Base-by-base conservation (phyloP, 2,888 invertebrate species). In the Venustoraphidia nigricollis region DNA sequence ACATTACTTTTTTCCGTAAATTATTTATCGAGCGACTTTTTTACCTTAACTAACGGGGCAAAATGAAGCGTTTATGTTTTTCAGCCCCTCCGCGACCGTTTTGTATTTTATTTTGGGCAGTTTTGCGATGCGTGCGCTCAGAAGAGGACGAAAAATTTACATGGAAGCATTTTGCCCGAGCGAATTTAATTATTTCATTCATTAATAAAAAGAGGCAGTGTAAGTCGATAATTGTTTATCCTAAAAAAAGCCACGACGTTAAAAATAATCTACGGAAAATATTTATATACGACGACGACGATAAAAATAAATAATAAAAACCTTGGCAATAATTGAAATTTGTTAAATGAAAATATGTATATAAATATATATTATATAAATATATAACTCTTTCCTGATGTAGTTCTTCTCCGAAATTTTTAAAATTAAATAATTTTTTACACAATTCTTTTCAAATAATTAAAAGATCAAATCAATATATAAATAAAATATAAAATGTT, bases 121-220 rank as follows among this genome's bases (percentile, higher is more conserved):
- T 27, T 27, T 27, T 27, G 27, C 27, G 27, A 27, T 27, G 27
- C 27, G 27, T 27, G 27, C 27, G 6, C 27, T 27, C 27, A 27
- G 27, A 39, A 39, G 39, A 13, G 39, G 39, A 13, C 14, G 39
- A 39, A 39, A 11, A 13, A 11, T 14, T 8, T 8, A 39, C 39
- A 39, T 14, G 39, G 11, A 39, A 10, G 14, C 39, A 39, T 39
- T 39, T 39, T 39, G 14, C 39, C 11, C 14, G 14, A 14, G 14
- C 39, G 11, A 39, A 39, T 11, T 39, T 39, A 13, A 39, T 39
- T 39, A 39, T 39, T 13, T 39, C 11, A 13, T 27, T 27, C 27
- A 27, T 27, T 44, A 46, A 46, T 46, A 46, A 46, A 40, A 46
- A 46, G 46, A 46, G 46, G 46, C 46, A 46, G 46, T 46, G 46